Evolutionary conservation across 1,140 invertebrate genomes (phyloP).

Genomic region (Lycorma delicatula): DNA sequence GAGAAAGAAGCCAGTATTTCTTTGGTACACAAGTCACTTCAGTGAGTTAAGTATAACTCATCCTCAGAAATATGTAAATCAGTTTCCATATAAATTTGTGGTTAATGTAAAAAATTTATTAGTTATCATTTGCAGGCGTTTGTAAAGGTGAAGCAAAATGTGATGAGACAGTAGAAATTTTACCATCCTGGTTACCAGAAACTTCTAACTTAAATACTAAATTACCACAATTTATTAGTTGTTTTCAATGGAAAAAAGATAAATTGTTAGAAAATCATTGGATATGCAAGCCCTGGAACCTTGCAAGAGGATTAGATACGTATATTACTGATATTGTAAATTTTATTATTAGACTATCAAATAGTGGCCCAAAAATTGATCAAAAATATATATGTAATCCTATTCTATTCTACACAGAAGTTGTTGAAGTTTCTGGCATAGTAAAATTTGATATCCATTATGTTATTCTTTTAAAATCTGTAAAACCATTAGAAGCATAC

Average conservation of each 20-base stretch:
- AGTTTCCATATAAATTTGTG: constrained; percentile 85
- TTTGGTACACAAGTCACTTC: constrained; percentile 73
- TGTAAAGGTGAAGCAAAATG: constrained; percentile 40
- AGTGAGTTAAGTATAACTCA: constrained; percentile 54
- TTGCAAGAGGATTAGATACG: constrained; percentile 80
- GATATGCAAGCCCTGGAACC: constrained; percentile 91
- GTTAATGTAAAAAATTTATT: constrained; percentile 84
- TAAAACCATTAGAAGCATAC: constrained; percentile 64
- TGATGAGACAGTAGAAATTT: constrained; percentile 46
- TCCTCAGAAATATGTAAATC: constrained; percentile 68
- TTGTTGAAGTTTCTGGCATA: constrained; percentile 46
- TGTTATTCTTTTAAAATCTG: constrained; percentile 67
- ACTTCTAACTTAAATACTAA: constrained; percentile 84
- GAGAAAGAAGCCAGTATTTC: constrained; percentile 69
- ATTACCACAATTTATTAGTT: constrained; percentile 68
- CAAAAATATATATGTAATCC: constrained; percentile 82
- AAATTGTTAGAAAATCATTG: constrained; percentile 73
- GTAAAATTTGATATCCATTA: constrained; percentile 94
- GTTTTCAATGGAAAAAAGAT: constrained; percentile 61
- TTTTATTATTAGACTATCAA: constrained; percentile 62
- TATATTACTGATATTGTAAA: constrained; percentile 71
- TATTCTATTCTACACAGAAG: constrained; percentile 67
- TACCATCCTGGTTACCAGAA: constrained; percentile 71
- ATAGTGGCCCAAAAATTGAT: constrained; percentile 77
- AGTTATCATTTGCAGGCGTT: constrained; percentile 58